phyloP scores from a whole-genome alignment of 2,797 vertebrate species.

The Peromyscus attwateri region DNA sequence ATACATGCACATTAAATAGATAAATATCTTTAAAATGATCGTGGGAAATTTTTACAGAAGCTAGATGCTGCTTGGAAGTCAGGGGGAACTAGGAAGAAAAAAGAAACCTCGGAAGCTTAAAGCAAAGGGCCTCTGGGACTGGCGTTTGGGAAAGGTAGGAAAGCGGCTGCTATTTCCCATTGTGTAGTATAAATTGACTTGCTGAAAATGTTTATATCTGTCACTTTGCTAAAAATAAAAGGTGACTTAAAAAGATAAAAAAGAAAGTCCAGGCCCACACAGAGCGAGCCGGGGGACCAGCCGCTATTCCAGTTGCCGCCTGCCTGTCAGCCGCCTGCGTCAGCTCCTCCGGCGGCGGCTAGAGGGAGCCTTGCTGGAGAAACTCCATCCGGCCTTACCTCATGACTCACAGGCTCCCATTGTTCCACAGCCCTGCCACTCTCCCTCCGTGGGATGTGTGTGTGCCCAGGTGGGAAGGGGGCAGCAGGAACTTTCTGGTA shows the following conservation, averaged over 20 bases:
- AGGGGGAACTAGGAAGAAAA: background rate
- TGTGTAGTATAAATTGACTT: conserved; percentile 41
- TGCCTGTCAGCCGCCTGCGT: conserved; percentile 42
- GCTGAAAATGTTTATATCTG: conserved; percentile 51
- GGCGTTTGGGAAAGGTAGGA: conserved; percentile 17
- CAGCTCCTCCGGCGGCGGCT: conserved; percentile 62
- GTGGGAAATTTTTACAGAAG: background rate
- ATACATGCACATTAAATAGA: background rate
- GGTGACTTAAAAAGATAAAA: conserved; percentile 59
- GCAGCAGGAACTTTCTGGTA: conserved; percentile 56
- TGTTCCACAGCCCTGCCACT: conserved; percentile 67
- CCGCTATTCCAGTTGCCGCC: conserved; percentile 62
- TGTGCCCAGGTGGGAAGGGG: conserved; percentile 34
- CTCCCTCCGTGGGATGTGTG: conserved; percentile 32
- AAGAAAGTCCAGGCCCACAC: conserved; percentile 65
- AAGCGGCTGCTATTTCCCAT: conserved; percentile 37
- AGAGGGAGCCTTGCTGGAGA: conserved; percentile 65
- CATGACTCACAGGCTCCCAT: conserved; percentile 79
- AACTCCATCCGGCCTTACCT: conserved; percentile 64
- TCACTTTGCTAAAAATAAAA: conserved; percentile 77
- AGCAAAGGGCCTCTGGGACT: conserved; percentile 3
- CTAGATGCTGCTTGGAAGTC: conserved; percentile 33
- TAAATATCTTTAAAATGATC: background rate
- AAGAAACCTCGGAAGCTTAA: conserved; percentile 7
- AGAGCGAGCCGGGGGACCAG: conserved; percentile 57